Base-by-base conservation (phyloP, 2,113 vertebrate genomes). In the Ictidomys tridecemlineatus region DNA sequence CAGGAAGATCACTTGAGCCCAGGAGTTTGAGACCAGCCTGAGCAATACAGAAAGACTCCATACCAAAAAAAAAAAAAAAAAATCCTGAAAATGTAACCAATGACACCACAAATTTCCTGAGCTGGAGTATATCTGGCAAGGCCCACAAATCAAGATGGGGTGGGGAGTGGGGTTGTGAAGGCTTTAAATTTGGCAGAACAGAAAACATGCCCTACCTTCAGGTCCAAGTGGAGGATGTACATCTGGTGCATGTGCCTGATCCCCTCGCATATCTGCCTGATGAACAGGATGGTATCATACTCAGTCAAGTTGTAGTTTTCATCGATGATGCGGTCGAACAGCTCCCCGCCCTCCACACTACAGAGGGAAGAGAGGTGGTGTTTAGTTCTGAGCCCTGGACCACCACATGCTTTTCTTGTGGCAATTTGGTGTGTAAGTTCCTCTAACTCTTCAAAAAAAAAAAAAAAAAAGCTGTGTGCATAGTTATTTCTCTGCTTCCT, bases 231-330 rank as follows among this genome's bases (percentile, higher is more conserved):
- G 22, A 99, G 99, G 96, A 99, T 99, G 96, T 99, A 99, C 99
- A 99, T 99, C 97, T 99, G 99, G 65, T 99, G 99, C 99, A 99
- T 99, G 98, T 99, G 99, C 88, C 99, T 99, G 96, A 99, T 98
- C 22, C 99, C 99, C 94, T 99, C 99, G 91, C 99, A 99, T 97
- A 99, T 99, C 97, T 99, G 99, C 67, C 99, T 99, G 92, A 99
- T 99, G 94, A 99, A 99, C 8, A 99, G 98, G 96, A 99, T 99
- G 2, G 99, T 99, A 97, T 99, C 99, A 96, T 99, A 97, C 98
- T 99, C 99, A 0, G 99, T 99, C 97, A 99, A 98, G 94, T 98
- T 99, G 98, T 98, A 99, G 98, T 99, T 99, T 90, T 99, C 99
- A 20, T 99, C 99, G 22, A 99, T 99, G 98, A 99, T 99, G 93